These are phyloP conservation scores for Macroteleia sp. DNA, from an alignment of 2,888 invertebrate species.

Conservation along the genomic window DNA sequence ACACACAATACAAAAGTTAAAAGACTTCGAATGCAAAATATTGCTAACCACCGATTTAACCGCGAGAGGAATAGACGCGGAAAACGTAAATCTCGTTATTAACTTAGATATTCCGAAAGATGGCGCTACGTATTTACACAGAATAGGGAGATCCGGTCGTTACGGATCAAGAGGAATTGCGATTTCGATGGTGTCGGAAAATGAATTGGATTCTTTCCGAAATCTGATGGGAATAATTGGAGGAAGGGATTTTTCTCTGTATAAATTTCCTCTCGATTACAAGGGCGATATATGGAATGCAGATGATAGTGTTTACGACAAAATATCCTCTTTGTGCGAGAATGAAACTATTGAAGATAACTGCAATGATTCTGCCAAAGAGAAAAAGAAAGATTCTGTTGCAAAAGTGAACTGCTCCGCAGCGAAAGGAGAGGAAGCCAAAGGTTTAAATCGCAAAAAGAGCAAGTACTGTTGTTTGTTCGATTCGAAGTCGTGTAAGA, in stretches of 20 bases:
- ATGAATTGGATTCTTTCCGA: slow-evolving; percentile 87
- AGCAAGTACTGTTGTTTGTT: slow-evolving; percentile 25
- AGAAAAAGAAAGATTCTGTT: neutral
- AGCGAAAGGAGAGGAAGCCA: too few relatives aligned
- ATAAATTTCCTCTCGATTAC: slow-evolving; percentile 83
- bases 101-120: slow-evolving; percentile 95
- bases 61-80: slow-evolving; percentile 97
- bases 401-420: too few relatives aligned
- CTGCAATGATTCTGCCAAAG: too few relatives aligned
- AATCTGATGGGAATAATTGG: slow-evolving; percentile 86
- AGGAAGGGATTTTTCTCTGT: slow-evolving; percentile 84
- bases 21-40: slow-evolving; percentile 92
- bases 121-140: slow-evolving; percentile 94
- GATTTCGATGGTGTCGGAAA: slow-evolving; percentile 89
- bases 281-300: slow-evolving; percentile 77
- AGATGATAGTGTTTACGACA: slow-evolving; percentile 73
- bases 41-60: slow-evolving; percentile 95
- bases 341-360: neutral
- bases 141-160: slow-evolving; percentile 97
- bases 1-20: slow-evolving; percentile 90
- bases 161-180: slow-evolving; percentile 94
- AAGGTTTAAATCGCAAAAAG: slow-evolving; percentile 9
- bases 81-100: slow-evolving; percentile 95
- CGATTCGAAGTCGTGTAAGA: neutral
- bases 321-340: slow-evolving; percentile 64